These are phyloP conservation scores for Bilobella aurantiaca DNA, from an alignment of 1,140 invertebrate genomes.

Conservation along the genomic window DNA sequence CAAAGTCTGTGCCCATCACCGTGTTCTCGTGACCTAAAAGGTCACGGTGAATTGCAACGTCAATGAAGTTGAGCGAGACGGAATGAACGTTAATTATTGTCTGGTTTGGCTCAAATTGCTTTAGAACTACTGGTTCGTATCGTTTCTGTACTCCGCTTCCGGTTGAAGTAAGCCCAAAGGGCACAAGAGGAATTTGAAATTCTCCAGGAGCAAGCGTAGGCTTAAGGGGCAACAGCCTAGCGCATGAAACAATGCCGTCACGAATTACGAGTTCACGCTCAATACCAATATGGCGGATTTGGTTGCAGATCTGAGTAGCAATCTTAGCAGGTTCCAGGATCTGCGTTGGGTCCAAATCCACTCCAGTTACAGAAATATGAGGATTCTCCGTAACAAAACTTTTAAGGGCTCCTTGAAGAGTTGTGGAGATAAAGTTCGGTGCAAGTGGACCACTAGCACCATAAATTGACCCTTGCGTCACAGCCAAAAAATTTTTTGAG, in stretches of 20 bases:
- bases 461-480: background rate
- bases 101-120: background rate
- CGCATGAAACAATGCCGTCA: background rate
- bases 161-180: background rate
- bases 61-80: background rate
- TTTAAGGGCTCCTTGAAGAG: background rate
- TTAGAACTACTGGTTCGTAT: background rate
- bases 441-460: background rate
- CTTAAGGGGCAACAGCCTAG: background rate
- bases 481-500: background rate
- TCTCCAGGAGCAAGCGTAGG: background rate
- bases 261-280: background rate
- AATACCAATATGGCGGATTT: background rate
- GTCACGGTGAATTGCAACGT: background rate
- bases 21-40: background rate
- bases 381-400: background rate
- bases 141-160: background rate
- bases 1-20: background rate
- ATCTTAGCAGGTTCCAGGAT: background rate
- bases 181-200: background rate
- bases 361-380: background rate
- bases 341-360: background rate
- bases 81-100: background rate
- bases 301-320: background rate
- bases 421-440: background rate